Percentiles rank a stretch among this genome's conserved stretches.
These are phyloP conservation scores for Diarsia rubi DNA, from an alignment of 2,888 invertebrate genomes.

Conservation along the genomic window DNA sequence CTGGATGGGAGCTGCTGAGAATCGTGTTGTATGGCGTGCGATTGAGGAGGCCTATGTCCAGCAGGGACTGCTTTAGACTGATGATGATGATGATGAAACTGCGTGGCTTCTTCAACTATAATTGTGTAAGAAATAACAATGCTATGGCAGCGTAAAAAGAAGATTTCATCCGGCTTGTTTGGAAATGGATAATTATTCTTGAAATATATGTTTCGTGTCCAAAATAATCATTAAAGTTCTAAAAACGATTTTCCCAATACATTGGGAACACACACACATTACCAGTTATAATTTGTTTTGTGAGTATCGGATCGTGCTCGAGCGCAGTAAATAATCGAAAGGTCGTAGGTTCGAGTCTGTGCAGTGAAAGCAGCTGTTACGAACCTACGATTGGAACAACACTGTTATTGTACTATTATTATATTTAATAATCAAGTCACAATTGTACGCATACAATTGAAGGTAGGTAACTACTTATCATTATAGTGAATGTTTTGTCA, in stretches of 20 bases:
- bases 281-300: slow-evolving; percentile 72
- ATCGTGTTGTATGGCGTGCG: background rate
- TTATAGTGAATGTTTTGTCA: slow-evolving; percentile 6
- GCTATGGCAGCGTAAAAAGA: too few relatives aligned
- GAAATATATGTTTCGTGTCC: background rate
- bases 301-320: slow-evolving; percentile 67
- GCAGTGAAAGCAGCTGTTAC: slow-evolving; percentile 68
- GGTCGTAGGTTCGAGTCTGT: slow-evolving; percentile 66
- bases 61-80: background rate
- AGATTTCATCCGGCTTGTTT: too few relatives aligned
- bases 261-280: slow-evolving; percentile 62
- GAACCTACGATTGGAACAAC: slow-evolving; percentile 53
- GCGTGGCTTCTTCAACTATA: too few relatives aligned
- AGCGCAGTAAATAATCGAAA: slow-evolving; percentile 63
- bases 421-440: slow-evolving; percentile 29
- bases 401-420: slow-evolving; percentile 47
- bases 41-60: background rate
- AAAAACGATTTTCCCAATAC: slow-evolving; percentile 10
- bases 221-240: slow-evolving; percentile 1
- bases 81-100: background rate
- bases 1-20: background rate
- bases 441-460: slow-evolving; percentile 18
- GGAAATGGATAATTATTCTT: too few relatives aligned
- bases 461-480: slow-evolving; percentile 15
- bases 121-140: too few relatives aligned